Evolutionary conservation across 2,113 vertebrate genomes (phyloP).

Genomic region (Plestiodon gilberti): DNA sequence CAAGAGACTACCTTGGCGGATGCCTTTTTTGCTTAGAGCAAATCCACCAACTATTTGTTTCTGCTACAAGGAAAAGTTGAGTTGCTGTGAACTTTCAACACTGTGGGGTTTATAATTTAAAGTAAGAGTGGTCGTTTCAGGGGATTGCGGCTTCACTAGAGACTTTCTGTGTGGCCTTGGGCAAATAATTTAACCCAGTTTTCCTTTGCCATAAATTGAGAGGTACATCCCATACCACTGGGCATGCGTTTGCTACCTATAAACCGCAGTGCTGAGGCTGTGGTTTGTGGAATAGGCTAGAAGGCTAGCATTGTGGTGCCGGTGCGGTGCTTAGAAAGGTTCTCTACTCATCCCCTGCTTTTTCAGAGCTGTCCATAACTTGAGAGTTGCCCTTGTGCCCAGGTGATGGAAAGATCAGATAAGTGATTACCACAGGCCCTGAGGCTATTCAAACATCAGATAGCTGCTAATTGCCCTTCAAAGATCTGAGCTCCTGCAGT

Average conservation of each 20-base stretch:
- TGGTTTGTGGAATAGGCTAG: not conserved
- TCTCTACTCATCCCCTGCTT: not conserved
- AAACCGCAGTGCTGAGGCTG: constrained; percentile 36
- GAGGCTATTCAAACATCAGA: too few relatives aligned
- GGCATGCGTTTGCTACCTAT: constrained; percentile 41
- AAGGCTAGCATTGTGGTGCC: not conserved
- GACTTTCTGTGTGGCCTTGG: constrained; percentile 56
- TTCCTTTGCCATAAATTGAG: not conserved
- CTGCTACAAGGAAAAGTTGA: constrained; percentile 36
- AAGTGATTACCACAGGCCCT: too few relatives aligned
- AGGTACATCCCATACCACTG: not conserved
- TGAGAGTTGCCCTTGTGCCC: not conserved
- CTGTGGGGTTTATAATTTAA: constrained; percentile 60
- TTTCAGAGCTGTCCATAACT: not conserved
- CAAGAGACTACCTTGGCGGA: constrained; percentile 60
- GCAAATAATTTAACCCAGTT: constrained; percentile 59
- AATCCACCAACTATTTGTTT: constrained; percentile 32
- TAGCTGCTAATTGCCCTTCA: too few relatives aligned
- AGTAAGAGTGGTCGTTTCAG: constrained; percentile 47
- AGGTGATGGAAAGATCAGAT: too few relatives aligned
- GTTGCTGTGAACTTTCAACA: constrained; percentile 45
- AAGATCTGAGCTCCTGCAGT: too few relatives aligned
- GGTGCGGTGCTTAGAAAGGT: not conserved
- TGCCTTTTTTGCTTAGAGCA: constrained; percentile 49
- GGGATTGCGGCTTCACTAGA: constrained; percentile 22